Conservation (phyloP, 2,797 vertebrate species). For the Rhinella marina region DNA sequence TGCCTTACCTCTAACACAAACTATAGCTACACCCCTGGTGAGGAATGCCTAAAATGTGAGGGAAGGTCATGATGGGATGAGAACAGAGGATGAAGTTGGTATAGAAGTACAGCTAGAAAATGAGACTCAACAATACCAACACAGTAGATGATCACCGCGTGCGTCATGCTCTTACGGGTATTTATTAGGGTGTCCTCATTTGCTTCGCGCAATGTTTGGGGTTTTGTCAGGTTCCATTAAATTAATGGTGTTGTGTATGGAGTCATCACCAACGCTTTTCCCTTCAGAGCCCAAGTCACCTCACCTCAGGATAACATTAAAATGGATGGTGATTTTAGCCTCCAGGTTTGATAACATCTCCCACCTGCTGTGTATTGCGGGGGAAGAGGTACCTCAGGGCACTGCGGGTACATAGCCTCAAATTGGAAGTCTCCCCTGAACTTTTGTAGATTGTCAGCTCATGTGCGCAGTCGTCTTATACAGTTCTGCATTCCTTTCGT, state of each 20-base stretch:
- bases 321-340: constrained; percentile 6
- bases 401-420: background rate
- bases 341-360: constrained; percentile 47
- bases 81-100: background rate
- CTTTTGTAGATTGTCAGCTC: background rate
- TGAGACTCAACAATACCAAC: background rate
- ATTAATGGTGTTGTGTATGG: background rate
- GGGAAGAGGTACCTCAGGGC: background rate
- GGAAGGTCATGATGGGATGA: too few relatives aligned
- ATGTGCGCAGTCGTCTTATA: background rate
- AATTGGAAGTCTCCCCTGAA: background rate
- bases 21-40: too few relatives aligned
- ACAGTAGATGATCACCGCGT: background rate
- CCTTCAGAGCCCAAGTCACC: too few relatives aligned
- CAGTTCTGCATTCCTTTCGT: too few relatives aligned
- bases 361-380: constrained; percentile 39
- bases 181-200: background rate
- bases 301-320: constrained; percentile 17
- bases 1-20: too few relatives aligned
- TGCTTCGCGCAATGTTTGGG: background rate
- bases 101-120: background rate
- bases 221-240: background rate
- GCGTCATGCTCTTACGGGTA: background rate
- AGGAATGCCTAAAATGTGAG: too few relatives aligned
- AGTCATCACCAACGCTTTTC: background rate